A percentile compares a stretch with the other conserved stretches of the same genome.
phyloP scores from a whole-genome alignment of 2,113 vertebrate species.

The Podiceps cristatus region DNA sequence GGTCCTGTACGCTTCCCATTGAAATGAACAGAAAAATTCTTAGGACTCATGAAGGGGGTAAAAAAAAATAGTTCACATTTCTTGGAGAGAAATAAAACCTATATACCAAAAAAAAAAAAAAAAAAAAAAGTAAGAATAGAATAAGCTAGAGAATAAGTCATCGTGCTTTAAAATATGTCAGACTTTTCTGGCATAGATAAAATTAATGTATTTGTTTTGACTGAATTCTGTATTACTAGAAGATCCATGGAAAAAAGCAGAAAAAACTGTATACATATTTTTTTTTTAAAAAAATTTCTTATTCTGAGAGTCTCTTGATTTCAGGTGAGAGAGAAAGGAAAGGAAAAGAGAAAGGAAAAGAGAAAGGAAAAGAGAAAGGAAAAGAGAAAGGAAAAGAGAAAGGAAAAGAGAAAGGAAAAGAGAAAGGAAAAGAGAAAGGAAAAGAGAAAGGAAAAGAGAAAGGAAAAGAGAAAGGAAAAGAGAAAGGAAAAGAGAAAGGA shows the following conservation, averaged over 20 bases:
- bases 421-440: no score
- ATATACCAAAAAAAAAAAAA: no score
- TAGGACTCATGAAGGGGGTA: neutral
- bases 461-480: no score
- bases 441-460: no score
- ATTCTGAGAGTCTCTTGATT: neutral
- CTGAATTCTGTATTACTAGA: neutral
- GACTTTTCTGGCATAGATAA: neutral
- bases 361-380: no score
- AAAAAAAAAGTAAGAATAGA: neutral
- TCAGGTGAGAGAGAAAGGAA: neutral
- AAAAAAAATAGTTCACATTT: neutral
- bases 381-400: no score
- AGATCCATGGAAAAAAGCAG: neutral
- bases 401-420: no score
- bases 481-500: no score
- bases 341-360: neutral
- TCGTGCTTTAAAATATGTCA: neutral
- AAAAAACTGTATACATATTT: no score
- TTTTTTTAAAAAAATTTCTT: no score
- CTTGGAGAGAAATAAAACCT: neutral
- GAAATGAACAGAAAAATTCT: neutral
- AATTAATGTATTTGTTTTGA: neutral
- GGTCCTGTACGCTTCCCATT: neutral
- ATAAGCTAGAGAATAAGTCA: neutral